phyloP scores from a whole-genome alignment of 2,797 vertebrate species.

The Hypotaenidia okinawae region DNA sequence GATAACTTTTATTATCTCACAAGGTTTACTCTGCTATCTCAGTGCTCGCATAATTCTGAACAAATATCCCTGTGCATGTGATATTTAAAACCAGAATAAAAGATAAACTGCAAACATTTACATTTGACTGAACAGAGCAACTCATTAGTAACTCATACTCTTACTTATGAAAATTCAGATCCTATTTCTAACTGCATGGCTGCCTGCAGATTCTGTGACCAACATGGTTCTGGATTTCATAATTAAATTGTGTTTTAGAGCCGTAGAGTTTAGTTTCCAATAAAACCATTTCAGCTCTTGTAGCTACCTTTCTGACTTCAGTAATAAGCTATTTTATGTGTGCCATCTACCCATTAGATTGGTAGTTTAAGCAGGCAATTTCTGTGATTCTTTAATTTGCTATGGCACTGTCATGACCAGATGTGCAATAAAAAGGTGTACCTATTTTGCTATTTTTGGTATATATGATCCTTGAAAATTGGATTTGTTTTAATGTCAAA shows the following conservation, averaged over 20 bases:
- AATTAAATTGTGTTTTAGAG: constrained; percentile 41
- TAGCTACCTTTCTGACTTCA: constrained; percentile 7
- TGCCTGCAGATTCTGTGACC: constrained; percentile 1
- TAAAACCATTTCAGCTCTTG: constrained; percentile 6
- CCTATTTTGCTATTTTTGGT: not conserved
- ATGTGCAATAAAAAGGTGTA: not conserved
- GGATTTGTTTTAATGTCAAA: not conserved
- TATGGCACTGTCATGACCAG: not conserved
- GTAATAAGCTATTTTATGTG: not conserved
- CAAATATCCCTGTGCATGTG: constrained; percentile 31
- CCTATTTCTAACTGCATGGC: constrained; percentile 45
- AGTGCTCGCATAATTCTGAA: constrained; percentile 34
- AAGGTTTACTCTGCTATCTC: constrained; percentile 52
- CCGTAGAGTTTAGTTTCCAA: not conserved
- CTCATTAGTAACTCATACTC: constrained; percentile 61
- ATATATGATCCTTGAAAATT: not conserved
- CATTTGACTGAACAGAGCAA: constrained; percentile 55
- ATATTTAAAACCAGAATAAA: constrained; percentile 73
- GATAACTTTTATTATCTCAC: constrained; percentile 40
- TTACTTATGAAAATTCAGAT: constrained; percentile 60
- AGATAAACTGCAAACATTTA: constrained; percentile 62
- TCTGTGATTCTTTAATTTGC: not conserved
- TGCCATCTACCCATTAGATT: not conserved
- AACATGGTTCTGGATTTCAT: constrained; percentile 47
- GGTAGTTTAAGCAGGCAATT: not conserved